These are phyloP conservation scores for Bufotes viridis DNA, from an alignment of 2,797 vertebrate genomes.

Conservation along the genomic window DNA sequence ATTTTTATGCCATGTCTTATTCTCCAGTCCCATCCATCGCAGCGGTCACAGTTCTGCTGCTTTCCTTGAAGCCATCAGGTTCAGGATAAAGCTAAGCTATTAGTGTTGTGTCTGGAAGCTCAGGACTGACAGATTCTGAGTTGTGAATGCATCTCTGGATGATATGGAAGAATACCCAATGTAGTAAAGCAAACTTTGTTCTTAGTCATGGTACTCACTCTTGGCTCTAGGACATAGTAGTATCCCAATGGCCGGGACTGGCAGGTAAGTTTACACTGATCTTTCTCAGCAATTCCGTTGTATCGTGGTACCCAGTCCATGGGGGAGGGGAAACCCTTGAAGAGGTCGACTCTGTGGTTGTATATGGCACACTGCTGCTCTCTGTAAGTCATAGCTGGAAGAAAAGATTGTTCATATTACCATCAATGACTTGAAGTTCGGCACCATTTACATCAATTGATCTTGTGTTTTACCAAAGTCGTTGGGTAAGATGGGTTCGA, in stretches of 20 bases:
- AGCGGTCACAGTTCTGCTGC: not conserved
- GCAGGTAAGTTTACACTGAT: slow-evolving; percentile 77
- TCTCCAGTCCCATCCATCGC: not conserved
- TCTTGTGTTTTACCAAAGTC: not conserved
- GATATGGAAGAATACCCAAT: not conserved
- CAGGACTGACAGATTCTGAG: not conserved
- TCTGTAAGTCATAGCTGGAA: slow-evolving; percentile 69
- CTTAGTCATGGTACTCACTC: slow-evolving; percentile 65
- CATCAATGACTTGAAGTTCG: not conserved
- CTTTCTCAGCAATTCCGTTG: slow-evolving; percentile 66
- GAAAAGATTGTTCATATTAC: not conserved
- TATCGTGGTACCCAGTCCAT: slow-evolving; percentile 75
- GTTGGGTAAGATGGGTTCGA: not conserved
- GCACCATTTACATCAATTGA: too few species aligned
- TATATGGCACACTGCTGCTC: slow-evolving; percentile 75
- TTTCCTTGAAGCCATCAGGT: not conserved
- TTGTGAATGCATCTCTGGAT: not conserved
- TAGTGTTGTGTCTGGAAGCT: not conserved
- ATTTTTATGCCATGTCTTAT: not conserved
- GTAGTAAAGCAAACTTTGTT: not conserved
- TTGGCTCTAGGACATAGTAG: slow-evolving; percentile 71
- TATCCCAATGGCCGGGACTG: slow-evolving; percentile 72
- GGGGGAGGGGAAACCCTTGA: slow-evolving; percentile 69
- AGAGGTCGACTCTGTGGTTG: slow-evolving; percentile 71
- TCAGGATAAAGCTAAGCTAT: not conserved